These are phyloP conservation scores for Tipula vernalis DNA, from an alignment of 2,888 invertebrate genomes.

Conservation along the genomic window DNA sequence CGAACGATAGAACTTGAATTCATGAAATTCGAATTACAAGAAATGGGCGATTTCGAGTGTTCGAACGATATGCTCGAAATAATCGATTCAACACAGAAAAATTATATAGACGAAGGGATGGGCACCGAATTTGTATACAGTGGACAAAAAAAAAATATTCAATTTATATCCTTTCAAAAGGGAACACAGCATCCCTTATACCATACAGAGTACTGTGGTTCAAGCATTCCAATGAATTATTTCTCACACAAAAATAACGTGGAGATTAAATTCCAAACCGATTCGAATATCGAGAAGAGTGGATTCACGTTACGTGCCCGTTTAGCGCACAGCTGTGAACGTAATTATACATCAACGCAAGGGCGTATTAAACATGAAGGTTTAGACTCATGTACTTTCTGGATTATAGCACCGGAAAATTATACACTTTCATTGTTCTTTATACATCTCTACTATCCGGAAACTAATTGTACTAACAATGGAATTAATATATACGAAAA, in stretches of 20 bases:
- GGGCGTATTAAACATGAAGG: constrained; percentile 48
- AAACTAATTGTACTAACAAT: constrained; percentile 24
- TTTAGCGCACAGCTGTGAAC: constrained; percentile 45
- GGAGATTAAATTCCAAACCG: constrained; percentile 40
- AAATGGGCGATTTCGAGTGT: constrained; percentile 35
- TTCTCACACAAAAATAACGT: constrained; percentile 35
- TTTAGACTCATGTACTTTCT: constrained; percentile 44
- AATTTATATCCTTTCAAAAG: constrained; percentile 31
- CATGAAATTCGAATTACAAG: constrained; percentile 42
- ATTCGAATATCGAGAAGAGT: constrained; percentile 34
- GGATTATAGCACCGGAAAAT: constrained; percentile 51
- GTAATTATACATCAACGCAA: constrained; percentile 55
- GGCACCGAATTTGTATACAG: constrained; percentile 31
- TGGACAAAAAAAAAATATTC: constrained; percentile 16
- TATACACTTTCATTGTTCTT: constrained; percentile 62
- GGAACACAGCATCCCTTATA: constrained; percentile 19
- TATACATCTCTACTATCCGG: constrained; percentile 33
- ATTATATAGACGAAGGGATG: constrained; percentile 27
- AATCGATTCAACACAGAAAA: constrained; percentile 24
- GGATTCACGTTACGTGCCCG: constrained; percentile 54
- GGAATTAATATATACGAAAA: constrained; percentile 39
- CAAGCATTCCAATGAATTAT: constrained; percentile 37
- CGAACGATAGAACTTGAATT: constrained; percentile 38
- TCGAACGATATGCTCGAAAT: constrained; percentile 37
- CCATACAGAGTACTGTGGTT: constrained; percentile 39